These are phyloP conservation scores for Halisarca cf. caerulea DNA, from an alignment of 37 sponge, comb jelly and placozoan species.

Conservation along the genomic window DNA sequence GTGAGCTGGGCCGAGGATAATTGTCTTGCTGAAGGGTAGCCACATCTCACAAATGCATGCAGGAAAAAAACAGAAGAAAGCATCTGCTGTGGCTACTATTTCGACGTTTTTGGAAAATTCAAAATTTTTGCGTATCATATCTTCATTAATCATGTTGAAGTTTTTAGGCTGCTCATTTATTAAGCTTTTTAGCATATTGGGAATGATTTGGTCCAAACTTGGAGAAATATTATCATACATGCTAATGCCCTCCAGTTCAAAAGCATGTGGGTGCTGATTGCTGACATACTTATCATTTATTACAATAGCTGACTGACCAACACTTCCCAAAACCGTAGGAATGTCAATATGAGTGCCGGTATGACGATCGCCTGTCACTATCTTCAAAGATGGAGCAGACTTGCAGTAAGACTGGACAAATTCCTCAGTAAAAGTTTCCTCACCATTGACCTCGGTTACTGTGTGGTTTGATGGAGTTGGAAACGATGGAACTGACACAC, in stretches of 20 bases:
- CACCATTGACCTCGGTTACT: neutral
- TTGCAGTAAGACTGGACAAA: neutral
- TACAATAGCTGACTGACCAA: too few relatives aligned
- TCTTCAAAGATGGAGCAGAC: conserved; percentile 31
- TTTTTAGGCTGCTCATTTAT: neutral
- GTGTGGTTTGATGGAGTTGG: neutral
- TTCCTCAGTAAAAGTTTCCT: neutral
- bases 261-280: too few relatives aligned
- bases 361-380: too few relatives aligned
- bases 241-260: too few relatives aligned
- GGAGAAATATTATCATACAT: too few relatives aligned
- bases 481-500: conserved; percentile 9
- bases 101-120: conserved; percentile 27
- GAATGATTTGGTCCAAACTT: too few relatives aligned
- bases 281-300: too few relatives aligned
- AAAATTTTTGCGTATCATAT: conserved; percentile 23
- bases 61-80: too few relatives aligned
- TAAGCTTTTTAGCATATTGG: too few relatives aligned
- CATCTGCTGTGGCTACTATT: conserved; percentile 1
- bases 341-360: too few relatives aligned
- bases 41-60: conserved; percentile 40
- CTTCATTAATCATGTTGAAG: conserved; percentile 15
- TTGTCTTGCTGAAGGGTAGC: conserved; percentile 52
- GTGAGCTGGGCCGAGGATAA: conserved; percentile 31
- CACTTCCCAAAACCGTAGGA: too few relatives aligned